Percentiles rank a stretch among this genome's conserved stretches.
phyloP scores from a whole-genome alignment of 2,113 vertebrate genomes.

The Syngnathus floridae region DNA sequence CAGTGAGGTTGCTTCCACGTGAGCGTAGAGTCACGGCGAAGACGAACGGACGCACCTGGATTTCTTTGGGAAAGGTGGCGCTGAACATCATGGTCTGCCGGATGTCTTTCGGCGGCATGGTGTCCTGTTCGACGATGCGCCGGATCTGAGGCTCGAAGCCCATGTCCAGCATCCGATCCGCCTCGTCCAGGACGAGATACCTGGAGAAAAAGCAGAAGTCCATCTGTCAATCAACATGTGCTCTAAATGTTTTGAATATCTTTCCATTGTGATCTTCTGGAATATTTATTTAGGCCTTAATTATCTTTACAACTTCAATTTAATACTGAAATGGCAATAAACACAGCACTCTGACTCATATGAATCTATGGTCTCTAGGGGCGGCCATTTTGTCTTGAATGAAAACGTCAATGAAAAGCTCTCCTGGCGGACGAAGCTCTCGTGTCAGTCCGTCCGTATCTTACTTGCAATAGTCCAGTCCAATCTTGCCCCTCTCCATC shows the following conservation, averaged over 20 bases:
- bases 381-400: too few relatives aligned
- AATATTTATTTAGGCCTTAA: too few relatives aligned
- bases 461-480: constrained; percentile 94
- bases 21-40: too few relatives aligned
- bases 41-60: constrained; percentile 76
- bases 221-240: background rate
- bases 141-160: constrained; percentile 98
- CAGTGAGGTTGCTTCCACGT: background rate
- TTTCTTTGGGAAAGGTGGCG: constrained; percentile 98
- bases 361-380: too few relatives aligned
- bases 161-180: constrained; percentile 98
- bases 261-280: too few relatives aligned
- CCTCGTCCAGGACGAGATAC: constrained; percentile 93
- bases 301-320: too few relatives aligned
- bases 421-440: background rate
- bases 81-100: constrained; percentile 99
- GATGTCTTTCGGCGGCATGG: constrained; percentile 91
- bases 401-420: background rate
- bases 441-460: background rate
- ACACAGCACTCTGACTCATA: too few relatives aligned
- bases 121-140: constrained; percentile 93
- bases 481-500: constrained; percentile 98
- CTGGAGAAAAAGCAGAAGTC: constrained; percentile 50
- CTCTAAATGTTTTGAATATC: too few relatives aligned
- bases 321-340: too few relatives aligned